Conservation (phyloP, 2,113 vertebrate species). For the Cryptotis parvus region DNA sequence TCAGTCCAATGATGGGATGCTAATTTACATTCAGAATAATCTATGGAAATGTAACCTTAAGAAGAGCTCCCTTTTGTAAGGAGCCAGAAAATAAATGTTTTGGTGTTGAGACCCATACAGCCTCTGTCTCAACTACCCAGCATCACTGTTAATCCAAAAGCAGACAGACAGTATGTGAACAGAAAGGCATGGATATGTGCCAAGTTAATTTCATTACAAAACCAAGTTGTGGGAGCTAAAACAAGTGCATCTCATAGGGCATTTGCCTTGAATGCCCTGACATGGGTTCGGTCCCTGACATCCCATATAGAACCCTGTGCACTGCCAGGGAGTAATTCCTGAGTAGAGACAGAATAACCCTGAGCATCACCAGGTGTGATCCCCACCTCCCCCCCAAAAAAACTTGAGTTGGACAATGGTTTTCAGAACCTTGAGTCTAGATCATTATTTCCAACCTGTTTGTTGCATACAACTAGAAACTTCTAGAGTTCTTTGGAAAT, state of each 20-base stretch:
- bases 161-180: background rate
- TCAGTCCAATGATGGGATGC: background rate
- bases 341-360: no score
- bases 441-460: conserved; percentile 3
- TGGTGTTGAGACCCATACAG: background rate
- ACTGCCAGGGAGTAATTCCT: no score
- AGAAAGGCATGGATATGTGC: background rate
- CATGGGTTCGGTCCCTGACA: no score
- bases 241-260: no score
- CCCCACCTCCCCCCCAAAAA: no score
- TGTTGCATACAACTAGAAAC: background rate
- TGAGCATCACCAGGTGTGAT: no score
- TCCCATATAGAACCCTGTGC: no score
- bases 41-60: background rate
- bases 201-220: conserved; percentile 40
- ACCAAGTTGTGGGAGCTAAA: no score
- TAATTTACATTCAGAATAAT: background rate
- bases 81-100: background rate
- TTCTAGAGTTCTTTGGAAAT: background rate
- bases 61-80: background rate
- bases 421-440: background rate
- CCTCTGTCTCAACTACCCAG: background rate
- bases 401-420: background rate
- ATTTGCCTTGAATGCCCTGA: no score
- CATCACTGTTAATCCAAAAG: background rate